These are phyloP conservation scores for Eupithecia subfuscata DNA, from an alignment of 2,888 invertebrate genomes.

Conservation along the genomic window DNA sequence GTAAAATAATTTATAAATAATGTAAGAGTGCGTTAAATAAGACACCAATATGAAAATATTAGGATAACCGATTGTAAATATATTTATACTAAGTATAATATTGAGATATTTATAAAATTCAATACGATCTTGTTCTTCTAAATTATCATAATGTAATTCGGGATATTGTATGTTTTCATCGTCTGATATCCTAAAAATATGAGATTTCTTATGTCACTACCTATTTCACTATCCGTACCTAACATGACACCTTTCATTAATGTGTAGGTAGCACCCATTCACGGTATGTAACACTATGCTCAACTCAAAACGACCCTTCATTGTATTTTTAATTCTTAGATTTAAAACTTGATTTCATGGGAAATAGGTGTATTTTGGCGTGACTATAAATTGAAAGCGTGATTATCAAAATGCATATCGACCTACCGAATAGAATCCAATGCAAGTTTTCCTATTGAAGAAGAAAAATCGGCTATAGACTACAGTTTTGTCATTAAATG, in stretches of 20 bases:
- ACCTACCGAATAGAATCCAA: neutral
- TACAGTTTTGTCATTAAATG: neutral
- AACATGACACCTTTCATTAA: conserved; percentile 32
- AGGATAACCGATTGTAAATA: conserved; percentile 80
- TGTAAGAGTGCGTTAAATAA: conserved; percentile 81
- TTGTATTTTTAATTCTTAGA: conserved; percentile 38
- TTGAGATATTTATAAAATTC: conserved; percentile 83
- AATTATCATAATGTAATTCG: conserved; percentile 75
- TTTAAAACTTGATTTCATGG: conserved; percentile 29
- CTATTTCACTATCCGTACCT: conserved; percentile 35
- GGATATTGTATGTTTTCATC: conserved; percentile 67
- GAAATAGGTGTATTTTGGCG: conserved; percentile 21
- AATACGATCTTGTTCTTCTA: conserved; percentile 83
- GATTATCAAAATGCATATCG: conserved; percentile 22
- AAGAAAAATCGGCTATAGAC: neutral
- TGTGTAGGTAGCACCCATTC: conserved; percentile 42
- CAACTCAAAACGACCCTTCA: conserved; percentile 30
- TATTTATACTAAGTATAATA: conserved; percentile 76
- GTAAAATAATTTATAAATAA: conserved; percentile 75
- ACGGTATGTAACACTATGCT: conserved; percentile 38
- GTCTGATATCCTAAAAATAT: conserved; percentile 64
- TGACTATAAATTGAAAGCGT: conserved; percentile 31
- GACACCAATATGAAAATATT: conserved; percentile 82
- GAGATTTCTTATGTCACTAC: conserved; percentile 63
- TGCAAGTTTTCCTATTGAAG: neutral